Conservation (phyloP, 2,888 invertebrate genomes). For the Eledone cirrhosa region DNA sequence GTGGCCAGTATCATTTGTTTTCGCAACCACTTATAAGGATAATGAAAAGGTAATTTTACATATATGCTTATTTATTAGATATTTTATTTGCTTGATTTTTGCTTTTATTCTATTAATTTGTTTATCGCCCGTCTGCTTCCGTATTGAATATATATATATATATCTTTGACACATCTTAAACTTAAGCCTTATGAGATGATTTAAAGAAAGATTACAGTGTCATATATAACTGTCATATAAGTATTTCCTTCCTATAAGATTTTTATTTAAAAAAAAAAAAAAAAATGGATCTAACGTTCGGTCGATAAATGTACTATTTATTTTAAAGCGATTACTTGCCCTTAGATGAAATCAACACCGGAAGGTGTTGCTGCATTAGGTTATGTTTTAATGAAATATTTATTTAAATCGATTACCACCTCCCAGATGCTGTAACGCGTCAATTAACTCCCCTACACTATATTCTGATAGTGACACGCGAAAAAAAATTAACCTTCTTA, state of each 20-base stretch:
- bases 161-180: background rate
- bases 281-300: background rate
- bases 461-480: too few species aligned
- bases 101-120: background rate
- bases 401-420: too few species aligned
- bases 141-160: background rate
- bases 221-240: too few species aligned
- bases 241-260: background rate
- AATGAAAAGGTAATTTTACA: slow-evolving; percentile 21
- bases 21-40: slow-evolving; percentile 15
- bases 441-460: too few species aligned
- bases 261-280: background rate
- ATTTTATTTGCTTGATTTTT: background rate
- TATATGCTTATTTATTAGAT: slow-evolving; percentile 11
- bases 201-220: too few species aligned
- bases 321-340: background rate
- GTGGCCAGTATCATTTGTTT: slow-evolving; percentile 10
- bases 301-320: background rate
- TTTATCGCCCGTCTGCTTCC: slow-evolving; percentile 19
- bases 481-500: too few species aligned
- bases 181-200: too few species aligned
- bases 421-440: too few species aligned
- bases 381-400: too few species aligned
- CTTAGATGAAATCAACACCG: background rate
- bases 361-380: background rate